Evolutionary conservation across 2,888 invertebrate genomes (phyloP).

Genomic region (Gymnocheta viridis): DNA sequence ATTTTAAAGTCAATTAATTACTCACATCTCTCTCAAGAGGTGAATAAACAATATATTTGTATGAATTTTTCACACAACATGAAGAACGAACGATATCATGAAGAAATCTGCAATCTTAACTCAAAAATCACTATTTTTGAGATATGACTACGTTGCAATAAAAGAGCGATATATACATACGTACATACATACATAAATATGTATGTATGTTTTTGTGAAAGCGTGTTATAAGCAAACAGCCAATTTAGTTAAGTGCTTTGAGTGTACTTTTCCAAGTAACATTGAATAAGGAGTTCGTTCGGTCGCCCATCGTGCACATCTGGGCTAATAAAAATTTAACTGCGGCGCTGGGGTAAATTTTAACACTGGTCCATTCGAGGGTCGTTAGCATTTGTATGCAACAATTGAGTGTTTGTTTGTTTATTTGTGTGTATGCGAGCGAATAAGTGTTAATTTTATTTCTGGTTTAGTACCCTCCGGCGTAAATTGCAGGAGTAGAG

Average conservation of each 20-base stretch:
- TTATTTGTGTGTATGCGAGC: background rate
- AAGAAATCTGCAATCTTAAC: too few relatives aligned
- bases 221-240: slow-evolving; percentile 36
- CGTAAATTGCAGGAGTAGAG: too few relatives aligned
- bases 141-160: too few relatives aligned
- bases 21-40: too few relatives aligned
- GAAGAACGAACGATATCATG: too few relatives aligned
- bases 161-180: background rate
- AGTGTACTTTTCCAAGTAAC: slow-evolving; percentile 11
- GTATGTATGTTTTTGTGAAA: slow-evolving; percentile 7
- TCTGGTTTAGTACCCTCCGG: slow-evolving; percentile 33
- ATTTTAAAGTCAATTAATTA: too few relatives aligned
- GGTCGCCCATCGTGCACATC: slow-evolving; percentile 29
- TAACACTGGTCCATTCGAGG: background rate
- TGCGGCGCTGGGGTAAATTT: background rate
- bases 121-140: too few relatives aligned
- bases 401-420: slow-evolving; percentile 7
- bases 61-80: too few relatives aligned
- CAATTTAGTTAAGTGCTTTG: slow-evolving; percentile 61
- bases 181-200: background rate
- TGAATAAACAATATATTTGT: too few relatives aligned
- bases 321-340: slow-evolving; percentile 24
- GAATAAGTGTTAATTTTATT: slow-evolving; percentile 51
- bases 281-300: slow-evolving; percentile 39
- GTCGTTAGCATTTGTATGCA: too few relatives aligned